phyloP scores from a whole-genome alignment of 2,797 vertebrate species.

The Eupleurogrammus muticus region DNA sequence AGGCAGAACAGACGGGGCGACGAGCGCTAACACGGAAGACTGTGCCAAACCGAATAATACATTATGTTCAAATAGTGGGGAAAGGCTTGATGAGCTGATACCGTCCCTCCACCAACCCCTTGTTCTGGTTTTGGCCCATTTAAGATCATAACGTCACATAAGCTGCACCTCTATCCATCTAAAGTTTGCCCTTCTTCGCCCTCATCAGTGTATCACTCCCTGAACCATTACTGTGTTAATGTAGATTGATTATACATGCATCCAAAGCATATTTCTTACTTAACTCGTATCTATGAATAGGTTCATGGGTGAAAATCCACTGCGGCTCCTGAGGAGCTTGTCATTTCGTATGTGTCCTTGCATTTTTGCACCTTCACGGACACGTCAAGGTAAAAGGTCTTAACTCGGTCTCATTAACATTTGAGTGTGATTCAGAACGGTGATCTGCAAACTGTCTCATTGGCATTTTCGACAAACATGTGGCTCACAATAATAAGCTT shows the following conservation, averaged over 20 bases:
- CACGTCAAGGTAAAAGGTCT: constrained; percentile 31
- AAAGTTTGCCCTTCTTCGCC: constrained; percentile 1
- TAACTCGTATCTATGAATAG: constrained; percentile 12
- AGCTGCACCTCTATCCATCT: constrained; percentile 12
- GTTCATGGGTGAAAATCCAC: constrained; percentile 7
- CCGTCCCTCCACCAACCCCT: neutral
- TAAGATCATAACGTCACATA: constrained; percentile 5
- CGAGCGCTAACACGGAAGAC: neutral
- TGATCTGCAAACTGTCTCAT: constrained; percentile 51
- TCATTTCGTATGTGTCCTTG: constrained; percentile 8
- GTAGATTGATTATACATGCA: constrained; percentile 23
- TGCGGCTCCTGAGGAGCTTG: neutral
- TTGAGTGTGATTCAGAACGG: constrained; percentile 42
- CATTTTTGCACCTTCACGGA: constrained; percentile 23
- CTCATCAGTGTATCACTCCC: constrained; percentile 15
- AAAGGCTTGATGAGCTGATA: constrained; percentile 1
- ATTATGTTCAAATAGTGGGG: neutral
- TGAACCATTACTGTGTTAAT: constrained; percentile 22
- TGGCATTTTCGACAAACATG: constrained; percentile 61
- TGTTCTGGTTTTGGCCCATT: constrained; percentile 22
- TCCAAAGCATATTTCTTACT: constrained; percentile 4
- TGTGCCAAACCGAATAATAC: neutral
- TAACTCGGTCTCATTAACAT: constrained; percentile 51
- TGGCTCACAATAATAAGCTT: constrained; percentile 43
- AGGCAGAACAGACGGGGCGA: no score